phyloP scores from a whole-genome alignment of 2,797 vertebrate species.

The Liasis olivaceus region DNA sequence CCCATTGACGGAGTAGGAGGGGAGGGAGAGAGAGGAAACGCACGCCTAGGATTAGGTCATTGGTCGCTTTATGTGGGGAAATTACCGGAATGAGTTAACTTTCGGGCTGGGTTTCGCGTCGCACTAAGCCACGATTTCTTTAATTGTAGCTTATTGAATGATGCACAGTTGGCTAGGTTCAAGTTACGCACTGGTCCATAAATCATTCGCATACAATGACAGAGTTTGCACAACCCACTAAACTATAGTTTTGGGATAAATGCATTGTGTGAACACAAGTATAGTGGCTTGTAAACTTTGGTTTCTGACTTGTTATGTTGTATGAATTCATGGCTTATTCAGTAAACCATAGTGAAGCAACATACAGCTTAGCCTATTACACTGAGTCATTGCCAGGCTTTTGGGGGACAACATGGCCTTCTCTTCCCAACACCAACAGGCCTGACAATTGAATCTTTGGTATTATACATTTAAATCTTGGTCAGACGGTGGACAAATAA shows the following conservation, averaged over 20 bases:
- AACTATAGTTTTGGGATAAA: neutral
- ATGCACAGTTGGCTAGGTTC: neutral
- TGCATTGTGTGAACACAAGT: neutral
- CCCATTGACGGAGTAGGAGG: neutral
- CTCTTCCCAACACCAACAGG: neutral
- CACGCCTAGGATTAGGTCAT: slow-evolving; percentile 69
- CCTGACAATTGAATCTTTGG: neutral
- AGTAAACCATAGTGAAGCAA: neutral
- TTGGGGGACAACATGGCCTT: neutral
- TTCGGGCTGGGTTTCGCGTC: neutral
- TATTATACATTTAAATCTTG: neutral
- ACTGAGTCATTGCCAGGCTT: neutral
- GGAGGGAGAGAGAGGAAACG: neutral
- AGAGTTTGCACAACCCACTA: neutral
- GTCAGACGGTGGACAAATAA: neutral
- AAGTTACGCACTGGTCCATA: neutral
- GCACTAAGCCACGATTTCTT: neutral
- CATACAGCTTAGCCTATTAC: neutral
- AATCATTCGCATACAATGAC: neutral
- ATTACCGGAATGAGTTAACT: accelerated
- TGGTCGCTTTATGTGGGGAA: neutral
- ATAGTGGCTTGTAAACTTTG: neutral
- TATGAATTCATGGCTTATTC: neutral
- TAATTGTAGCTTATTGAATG: neutral
- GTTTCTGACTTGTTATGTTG: neutral